Evolutionary conservation across 2,797 vertebrate species (phyloP), one percentile per base, ranked within the genome.

Genomic region (Triplophysa bombifrons): DNA sequence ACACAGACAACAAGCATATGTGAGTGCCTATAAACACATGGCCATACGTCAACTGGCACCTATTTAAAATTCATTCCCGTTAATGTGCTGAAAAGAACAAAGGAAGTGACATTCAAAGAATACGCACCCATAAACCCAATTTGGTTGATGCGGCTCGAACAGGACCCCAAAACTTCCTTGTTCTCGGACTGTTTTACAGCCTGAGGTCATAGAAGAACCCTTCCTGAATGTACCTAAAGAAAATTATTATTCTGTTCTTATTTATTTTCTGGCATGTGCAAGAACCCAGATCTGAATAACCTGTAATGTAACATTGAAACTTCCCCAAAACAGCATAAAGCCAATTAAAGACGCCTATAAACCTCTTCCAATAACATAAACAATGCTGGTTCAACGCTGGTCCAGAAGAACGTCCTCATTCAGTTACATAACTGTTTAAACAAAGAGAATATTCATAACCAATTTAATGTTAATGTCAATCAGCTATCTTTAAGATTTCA

Each of bases 1-100:
- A 83, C 51, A 79, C 38, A 85, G 73, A 81, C 38, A 51, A 83
- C 80, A 81, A 72, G 72, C 69, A 76, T 71, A 79, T 64, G 68
- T 67, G 50, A 66, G 74, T 64, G 68, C 20, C 55, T 72, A 14
- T 76, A 51, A 44, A 67, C 64, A 74, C 69, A 74, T 73, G 63
- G 74, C 61, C 77, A 72, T 80, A 80, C 77, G 70, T 80, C 70
- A 80, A 73, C 34, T 14, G 20, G 61, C 69, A 73, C 61, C 77
- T 73, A 66, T 73, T 80, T 73, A 80, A 80, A 73, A 80, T 80
- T 58, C 61, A 73, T 73, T 58, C 61, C 61, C 34, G 64, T 80
- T 80, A 80, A 53, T 73, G 64, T 19, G 34, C 53, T 66, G 77
- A 73, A 66, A 56, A 61, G 77, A 80, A 80, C 77, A 80, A 73